Evolutionary conservation across 1,140 invertebrate genomes (phyloP), one percentile per base, ranked within the genome.

Genomic region (Drosophila sproati): DNA sequence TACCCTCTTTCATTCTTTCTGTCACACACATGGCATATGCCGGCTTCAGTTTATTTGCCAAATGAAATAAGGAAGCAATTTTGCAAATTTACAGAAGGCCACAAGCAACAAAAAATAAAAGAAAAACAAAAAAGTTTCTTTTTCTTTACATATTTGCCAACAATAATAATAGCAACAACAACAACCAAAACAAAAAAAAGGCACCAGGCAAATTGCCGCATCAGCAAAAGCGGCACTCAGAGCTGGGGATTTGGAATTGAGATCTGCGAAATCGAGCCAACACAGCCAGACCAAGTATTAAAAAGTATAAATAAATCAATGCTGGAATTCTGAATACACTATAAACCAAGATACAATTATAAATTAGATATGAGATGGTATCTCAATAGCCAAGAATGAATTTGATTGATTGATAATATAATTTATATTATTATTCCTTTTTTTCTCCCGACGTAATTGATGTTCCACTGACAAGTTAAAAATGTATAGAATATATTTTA

Each of bases 51-150:
- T 88, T 88, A 88, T 88, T 88, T 88, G 85, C 80, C 74, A 87
- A 88, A 88, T 78, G 85, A 85, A 88, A 88, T 88, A 89, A 88
- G 85, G 85, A 88, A 88, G 80, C 74, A 88, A 88, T 89, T 88
- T 88, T 75, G 71, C 85, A 89, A 88, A 89, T 88, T 88, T 81
- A 88, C 85, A 88, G 57, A 78, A 51, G 64, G 34, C 62, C 43
- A 73, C 32, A 5, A 67, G 6, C 7, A 39, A 7, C 20, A 54
- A 54, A 41, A 41, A 29, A 41, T 12, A 12, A 12, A 12, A 12
- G 12, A 37, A 20, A 57, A 35, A 6, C 51, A 47, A 63, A 64
- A 79, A 77, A 39, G 55, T 76, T 73, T 39, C 34, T 43, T 45
- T 47, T 67, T 59, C 47, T 54, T 69, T 34, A 62, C 50, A 55